Percentiles rank a stretch among this genome's conserved stretches.
Evolutionary conservation across 2,888 invertebrate genomes (phyloP).

Genomic region (Dioctria linearis): DNA sequence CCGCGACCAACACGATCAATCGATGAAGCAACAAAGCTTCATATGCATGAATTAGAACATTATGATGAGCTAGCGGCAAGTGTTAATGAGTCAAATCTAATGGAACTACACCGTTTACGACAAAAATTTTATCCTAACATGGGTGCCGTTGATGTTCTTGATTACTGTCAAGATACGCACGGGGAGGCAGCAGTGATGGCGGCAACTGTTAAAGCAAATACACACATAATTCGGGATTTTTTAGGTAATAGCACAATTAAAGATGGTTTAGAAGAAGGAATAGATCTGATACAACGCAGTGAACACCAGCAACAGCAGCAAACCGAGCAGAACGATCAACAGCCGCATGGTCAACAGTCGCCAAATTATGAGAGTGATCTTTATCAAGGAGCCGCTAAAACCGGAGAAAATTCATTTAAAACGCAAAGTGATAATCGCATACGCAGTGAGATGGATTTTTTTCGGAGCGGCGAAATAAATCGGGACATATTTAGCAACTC

Average conservation of each 20-base stretch:
- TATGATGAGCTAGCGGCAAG: conserved; percentile 57
- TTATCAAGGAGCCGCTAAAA: conserved; percentile 62
- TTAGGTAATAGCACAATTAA: conserved; percentile 78
- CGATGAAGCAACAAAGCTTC: conserved; percentile 11
- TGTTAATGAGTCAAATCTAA: conserved; percentile 55
- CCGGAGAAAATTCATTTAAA: conserved; percentile 55
- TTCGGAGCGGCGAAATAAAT: conserved; percentile 63
- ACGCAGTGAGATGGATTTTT: conserved; percentile 62
- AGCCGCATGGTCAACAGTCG: conserved; percentile 61
- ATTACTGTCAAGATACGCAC: conserved; percentile 36
- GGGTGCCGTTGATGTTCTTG: conserved; percentile 33
- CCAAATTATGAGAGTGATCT: conserved; percentile 62
- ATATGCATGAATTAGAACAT: conserved; percentile 1
- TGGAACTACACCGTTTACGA: conserved; percentile 52
- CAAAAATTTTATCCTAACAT: conserved; percentile 44
- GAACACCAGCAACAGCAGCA: conserved; percentile 69
- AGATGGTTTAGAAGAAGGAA: conserved; percentile 79
- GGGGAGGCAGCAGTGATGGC: neutral
- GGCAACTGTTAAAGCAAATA: conserved; percentile 32
- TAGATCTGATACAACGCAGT: conserved; percentile 72
- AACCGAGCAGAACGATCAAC: conserved; percentile 54
- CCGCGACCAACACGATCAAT: conserved; percentile 46
- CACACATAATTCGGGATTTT: conserved; percentile 75
- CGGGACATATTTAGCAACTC: conserved; percentile 61
- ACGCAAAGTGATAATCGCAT: conserved; percentile 53